Evolutionary conservation across 2,888 invertebrate species (phyloP), one percentile per base, ranked within the genome.

Genomic region (Timema podura): DNA sequence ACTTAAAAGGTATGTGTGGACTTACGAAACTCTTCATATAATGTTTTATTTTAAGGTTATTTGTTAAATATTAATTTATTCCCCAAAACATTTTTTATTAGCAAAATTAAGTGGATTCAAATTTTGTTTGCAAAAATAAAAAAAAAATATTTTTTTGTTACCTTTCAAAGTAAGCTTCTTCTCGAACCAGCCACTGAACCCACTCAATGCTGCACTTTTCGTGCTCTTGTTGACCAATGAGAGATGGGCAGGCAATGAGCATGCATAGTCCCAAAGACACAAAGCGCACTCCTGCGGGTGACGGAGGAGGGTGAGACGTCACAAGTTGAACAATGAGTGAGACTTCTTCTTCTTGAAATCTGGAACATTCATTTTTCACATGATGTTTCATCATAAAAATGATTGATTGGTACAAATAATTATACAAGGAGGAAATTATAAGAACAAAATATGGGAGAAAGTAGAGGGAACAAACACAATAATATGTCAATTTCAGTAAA

Each of bases 211-310:
- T 91, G 77, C 89, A 89, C 73, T 91, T 89, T 81, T 98, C 98
- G 77, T 94, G 89, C 73, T 91, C 91, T 57, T 87, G 82, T 65
- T 87, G 87, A 75, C 89, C 86, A 77, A 91, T 90, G 30, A 98
- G 82, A 5, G 94, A 93, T 0, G 97, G 96, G 79, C 96, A 96
- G 0, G 96, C 95, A 64, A 98, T 91, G 1, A 98, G 86, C 92
- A 96, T 95, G 79, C 96, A 96, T 2, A 98, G 86, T 30, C 95
- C 95, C 51, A 97, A 85, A 0, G 96, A 95, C 0, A 96, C 95
- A 81, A 97, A 96, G 78, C 96, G 84, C 8, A 95, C 94, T 16
- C 73, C 97, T 48, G 95, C 93, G 45, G 93, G 91, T n/a, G 93
- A 93, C 0, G 94, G 91, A 30, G 91, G 91, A 0, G 95, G 95